These are phyloP conservation scores for Aleiodes alternator DNA, from an alignment of 2,888 invertebrate species.

Conservation along the genomic window DNA sequence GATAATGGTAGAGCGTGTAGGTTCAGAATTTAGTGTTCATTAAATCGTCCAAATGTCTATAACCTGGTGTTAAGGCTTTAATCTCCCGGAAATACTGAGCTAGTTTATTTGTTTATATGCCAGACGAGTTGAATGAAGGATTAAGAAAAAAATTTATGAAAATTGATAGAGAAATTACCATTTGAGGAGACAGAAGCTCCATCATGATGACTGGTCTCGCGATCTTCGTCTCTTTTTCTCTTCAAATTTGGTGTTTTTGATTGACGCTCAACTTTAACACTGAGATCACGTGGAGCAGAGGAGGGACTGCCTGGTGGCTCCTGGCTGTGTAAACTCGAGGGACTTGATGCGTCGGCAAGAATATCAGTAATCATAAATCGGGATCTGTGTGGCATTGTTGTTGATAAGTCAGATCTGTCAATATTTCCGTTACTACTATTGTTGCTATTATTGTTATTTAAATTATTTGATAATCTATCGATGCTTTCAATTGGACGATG, in stretches of 20 bases:
- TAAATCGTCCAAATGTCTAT: slow-evolving; percentile 6
- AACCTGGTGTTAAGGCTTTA: not conserved
- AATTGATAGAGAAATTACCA: slow-evolving; percentile 72
- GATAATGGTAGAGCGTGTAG: slow-evolving; percentile 18
- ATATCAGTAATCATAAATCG: slow-evolving; percentile 95
- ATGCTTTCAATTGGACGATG: slow-evolving; percentile 60
- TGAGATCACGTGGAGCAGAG: slow-evolving; percentile 79
- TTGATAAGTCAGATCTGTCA: slow-evolving; percentile 56
- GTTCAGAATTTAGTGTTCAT: slow-evolving; percentile 6
- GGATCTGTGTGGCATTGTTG: slow-evolving; percentile 81
- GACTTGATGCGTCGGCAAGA: slow-evolving; percentile 79
- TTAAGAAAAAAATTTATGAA: slow-evolving; percentile 7
- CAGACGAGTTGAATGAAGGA: not conserved
- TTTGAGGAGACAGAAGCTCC: slow-evolving; percentile 77
- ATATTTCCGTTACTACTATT: slow-evolving; percentile 53
- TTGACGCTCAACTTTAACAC: slow-evolving; percentile 75
- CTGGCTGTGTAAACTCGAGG: slow-evolving; percentile 64
- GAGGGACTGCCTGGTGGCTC: slow-evolving; percentile 74
- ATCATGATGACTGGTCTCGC: slow-evolving; percentile 76
- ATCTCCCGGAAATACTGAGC: slow-evolving; percentile 12
- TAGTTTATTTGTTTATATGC: slow-evolving; percentile 59
- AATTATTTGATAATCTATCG: slow-evolving; percentile 65
- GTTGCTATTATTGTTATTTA: slow-evolving; percentile 50
- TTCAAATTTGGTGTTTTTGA: slow-evolving; percentile 76
- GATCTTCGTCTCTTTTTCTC: slow-evolving; percentile 79